Base-by-base conservation (phyloP, 2,888 invertebrate species). In the Harpagoxenus sublaevis region DNA sequence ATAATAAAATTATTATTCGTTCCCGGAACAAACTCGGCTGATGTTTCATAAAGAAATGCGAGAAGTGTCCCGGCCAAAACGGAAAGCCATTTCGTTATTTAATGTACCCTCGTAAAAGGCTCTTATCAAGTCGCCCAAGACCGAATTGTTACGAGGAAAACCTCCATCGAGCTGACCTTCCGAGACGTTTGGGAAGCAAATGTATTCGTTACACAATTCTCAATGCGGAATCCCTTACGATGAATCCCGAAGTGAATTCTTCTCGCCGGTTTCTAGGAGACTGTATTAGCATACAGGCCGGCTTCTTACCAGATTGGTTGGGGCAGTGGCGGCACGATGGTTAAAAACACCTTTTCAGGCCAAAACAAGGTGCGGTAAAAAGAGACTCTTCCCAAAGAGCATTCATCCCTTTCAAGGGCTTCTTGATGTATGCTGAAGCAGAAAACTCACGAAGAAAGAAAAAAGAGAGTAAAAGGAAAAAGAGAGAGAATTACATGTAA, bases 261-360 rank as follows among this genome's bases (percentile, higher is more conserved):
- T 87, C 62, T 87, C 62, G 74, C 31, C 57, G 48, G 60, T 39
- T 81, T 73, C 23, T 39, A 28, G 45, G 18, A 18, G n/a, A 2
- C 57, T 12, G 55, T 74, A 88, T 89, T 84, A 88, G 70, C 81
- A 78, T 89, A 75, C 42, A 62, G 48, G 55, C 65, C 51, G 63
- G 55, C 35, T 48, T 55, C 62, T 84, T 63, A 65, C 51, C 60
- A 66, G 82, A 88, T 86, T 88, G 86, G 57, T 23, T 42, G 63
- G 68, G 57, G 18, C 48, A 51, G n/a, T 60, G 53, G 10, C 62
- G 68, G 71, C n/a, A 42, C 51, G 62, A 73, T n/a, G 48, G 35
- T 51, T 81, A 73, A 81, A 81, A 81, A 73, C 60, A 62, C 6
- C 79, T 60, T 81, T 81, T 73, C 79, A 79, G 48, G 9, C 10